These are phyloP conservation scores for Nixonia krombeini DNA, from an alignment of 1,140 invertebrate species.

Conservation along the genomic window DNA sequence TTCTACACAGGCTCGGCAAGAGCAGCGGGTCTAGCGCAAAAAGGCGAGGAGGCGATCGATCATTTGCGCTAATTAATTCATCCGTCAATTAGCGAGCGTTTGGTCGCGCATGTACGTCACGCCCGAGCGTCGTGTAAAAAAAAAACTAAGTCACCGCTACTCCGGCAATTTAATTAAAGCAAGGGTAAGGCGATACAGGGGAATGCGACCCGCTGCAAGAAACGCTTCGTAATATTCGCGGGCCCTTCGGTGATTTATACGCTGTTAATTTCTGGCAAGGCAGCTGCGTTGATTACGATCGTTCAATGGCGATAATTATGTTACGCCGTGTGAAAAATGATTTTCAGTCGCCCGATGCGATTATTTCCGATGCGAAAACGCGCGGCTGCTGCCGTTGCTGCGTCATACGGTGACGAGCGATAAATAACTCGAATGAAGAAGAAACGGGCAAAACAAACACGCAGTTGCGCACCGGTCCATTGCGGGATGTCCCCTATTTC, in stretches of 20 bases:
- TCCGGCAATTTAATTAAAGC: constrained; percentile 66
- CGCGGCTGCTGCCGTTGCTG: not conserved
- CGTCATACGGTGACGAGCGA: constrained; percentile 15
- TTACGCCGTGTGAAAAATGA: constrained; percentile 24
- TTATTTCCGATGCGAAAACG: not conserved
- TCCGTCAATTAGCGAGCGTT: constrained; percentile 64
- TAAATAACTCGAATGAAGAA: constrained; percentile 8
- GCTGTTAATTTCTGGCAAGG: constrained; percentile 39
- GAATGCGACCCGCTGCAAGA: constrained; percentile 52
- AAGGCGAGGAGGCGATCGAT: constrained; percentile 56
- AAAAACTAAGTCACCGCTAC: constrained; percentile 49
- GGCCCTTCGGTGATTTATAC: constrained; percentile 30
- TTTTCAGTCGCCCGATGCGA: too few relatives aligned
- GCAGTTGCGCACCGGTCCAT: constrained; percentile 10
- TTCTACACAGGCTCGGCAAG: constrained; percentile 15
- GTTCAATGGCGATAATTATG: constrained; percentile 33
- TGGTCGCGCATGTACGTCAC: constrained; percentile 36
- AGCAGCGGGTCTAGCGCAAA: constrained; percentile 13
- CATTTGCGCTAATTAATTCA: constrained; percentile 66
- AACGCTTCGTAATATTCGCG: constrained; percentile 42
- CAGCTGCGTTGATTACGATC: constrained; percentile 41
- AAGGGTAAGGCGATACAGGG: constrained; percentile 53
- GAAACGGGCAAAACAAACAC: constrained; percentile 9
- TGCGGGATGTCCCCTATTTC: constrained; percentile 12
- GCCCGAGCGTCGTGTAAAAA: constrained; percentile 35